Conservation (phyloP, 2,888 invertebrate genomes). For the Gandaritis pyraliata region DNA sequence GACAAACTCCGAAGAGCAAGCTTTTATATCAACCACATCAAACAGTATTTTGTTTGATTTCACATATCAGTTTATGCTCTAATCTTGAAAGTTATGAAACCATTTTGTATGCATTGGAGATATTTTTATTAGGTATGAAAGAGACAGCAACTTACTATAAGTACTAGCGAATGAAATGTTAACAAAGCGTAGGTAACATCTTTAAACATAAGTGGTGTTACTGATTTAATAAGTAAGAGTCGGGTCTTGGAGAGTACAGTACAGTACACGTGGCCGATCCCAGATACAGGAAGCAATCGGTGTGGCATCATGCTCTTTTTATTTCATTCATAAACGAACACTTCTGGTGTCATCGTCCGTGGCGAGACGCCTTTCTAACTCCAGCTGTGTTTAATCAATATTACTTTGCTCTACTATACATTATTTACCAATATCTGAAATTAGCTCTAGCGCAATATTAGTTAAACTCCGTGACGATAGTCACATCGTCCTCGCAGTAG, state of each 20-base stretch:
- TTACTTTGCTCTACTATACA: slow-evolving; percentile 10
- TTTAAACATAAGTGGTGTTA: slow-evolving; percentile 49
- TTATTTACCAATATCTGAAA: slow-evolving; percentile 2
- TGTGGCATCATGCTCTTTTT: slow-evolving; percentile 59
- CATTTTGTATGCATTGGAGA: too few species aligned
- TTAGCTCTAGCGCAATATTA: background rate
- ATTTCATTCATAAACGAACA: slow-evolving; percentile 58
- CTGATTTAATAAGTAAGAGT: slow-evolving; percentile 56
- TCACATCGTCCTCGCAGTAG: background rate
- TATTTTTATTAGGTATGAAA: too few species aligned
- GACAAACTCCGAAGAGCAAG: too few species aligned
- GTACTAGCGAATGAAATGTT: slow-evolving; percentile 15
- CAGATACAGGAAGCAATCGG: slow-evolving; percentile 68
- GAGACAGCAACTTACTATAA: background rate
- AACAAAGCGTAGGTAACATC: slow-evolving; percentile 31
- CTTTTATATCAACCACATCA: too few species aligned
- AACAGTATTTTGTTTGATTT: too few species aligned
- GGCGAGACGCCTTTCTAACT: slow-evolving; percentile 36
- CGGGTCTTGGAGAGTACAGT: slow-evolving; percentile 41
- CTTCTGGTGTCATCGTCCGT: slow-evolving; percentile 64
- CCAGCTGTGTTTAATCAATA: slow-evolving; percentile 18
- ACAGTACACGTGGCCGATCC: slow-evolving; percentile 53
- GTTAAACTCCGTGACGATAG: too few species aligned
- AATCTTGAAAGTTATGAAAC: too few species aligned
- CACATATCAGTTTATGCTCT: too few species aligned